Percentiles rank a stretch among this genome's conserved stretches.
Conservation (phyloP, 2,888 invertebrate genomes). For the Drosophila picticornis region DNA sequence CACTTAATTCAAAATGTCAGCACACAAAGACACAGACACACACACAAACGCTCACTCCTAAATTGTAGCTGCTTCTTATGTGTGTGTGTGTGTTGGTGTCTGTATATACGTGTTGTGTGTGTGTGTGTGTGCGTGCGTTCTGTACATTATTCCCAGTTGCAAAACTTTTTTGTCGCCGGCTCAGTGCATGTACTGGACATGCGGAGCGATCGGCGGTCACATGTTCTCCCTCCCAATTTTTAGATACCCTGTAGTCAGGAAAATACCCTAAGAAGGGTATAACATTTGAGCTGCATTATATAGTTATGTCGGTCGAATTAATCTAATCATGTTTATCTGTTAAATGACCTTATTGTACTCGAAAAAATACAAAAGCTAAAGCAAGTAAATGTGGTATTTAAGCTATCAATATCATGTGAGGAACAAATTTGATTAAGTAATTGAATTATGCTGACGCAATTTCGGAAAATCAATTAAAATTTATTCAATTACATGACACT, state of each 20-base stretch:
- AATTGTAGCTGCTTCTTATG: constrained; percentile 29
- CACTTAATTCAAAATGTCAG: constrained; percentile 82
- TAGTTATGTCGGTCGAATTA: neutral
- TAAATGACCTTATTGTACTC: neutral
- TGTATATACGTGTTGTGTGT: neutral
- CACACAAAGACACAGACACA: constrained; percentile 22
- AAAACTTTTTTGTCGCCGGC: constrained; percentile 47
- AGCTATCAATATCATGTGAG: neutral
- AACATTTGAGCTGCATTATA: neutral
- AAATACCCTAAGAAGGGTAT: neutral
- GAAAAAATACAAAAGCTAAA: neutral
- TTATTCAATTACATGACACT: neutral
- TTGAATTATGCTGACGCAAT: neutral
- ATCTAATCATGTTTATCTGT: neutral
- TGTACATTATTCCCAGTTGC: constrained; percentile 49
- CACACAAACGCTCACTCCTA: constrained; percentile 29
- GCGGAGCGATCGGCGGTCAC: constrained; percentile 54
- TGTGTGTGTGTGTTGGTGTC: neutral
- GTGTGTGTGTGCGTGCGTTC: constrained; percentile 15
- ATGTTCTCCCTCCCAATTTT: constrained; percentile 30
- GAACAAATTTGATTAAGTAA: neutral
- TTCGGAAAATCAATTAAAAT: neutral
- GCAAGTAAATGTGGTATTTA: neutral
- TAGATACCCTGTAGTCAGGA: constrained; percentile 19
- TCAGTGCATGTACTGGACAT: constrained; percentile 40